Base-by-base conservation (phyloP, 2,797 vertebrate species). In the Aldrovandia affinis region DNA sequence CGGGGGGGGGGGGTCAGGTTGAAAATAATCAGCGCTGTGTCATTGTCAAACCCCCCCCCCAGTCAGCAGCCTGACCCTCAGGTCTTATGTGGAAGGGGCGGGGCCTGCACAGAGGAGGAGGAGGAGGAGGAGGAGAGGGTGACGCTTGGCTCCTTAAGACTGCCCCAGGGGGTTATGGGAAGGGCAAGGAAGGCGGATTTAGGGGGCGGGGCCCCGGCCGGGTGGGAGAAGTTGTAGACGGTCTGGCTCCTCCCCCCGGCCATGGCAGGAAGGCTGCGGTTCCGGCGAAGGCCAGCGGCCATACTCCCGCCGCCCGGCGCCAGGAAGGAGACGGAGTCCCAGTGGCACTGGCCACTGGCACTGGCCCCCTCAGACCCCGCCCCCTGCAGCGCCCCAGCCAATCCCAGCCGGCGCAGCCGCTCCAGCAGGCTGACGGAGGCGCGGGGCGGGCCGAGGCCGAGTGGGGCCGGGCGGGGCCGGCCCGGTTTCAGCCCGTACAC, bases 251-350 rank as follows among this genome's bases (percentile, higher is more conserved):
- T 93, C 33, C 96, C 91, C 18, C 94, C 95, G 3, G 97, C 96
- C 92, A 99, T 94, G 68, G 95, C 96, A 0, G 98, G 98, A 83
- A 99, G 97, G 89, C 98, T 99, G 89, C 97, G 98, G 92, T 99
- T 99, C 87, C 97, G 95, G 86, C 98, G 96, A 85, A 99, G 90
- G 30, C 97, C 97, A 25, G 96, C 95, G 92, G 99, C 84, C 73
- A 99, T 93, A 84, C 95, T 98, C 39, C 96, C 95, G 18, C 96
- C 95, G 22, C 96, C 90, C 1, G 97, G 91, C 8, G 95, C 96
- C 88, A 99, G 93, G 88, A 98, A 96, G 12, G 95, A 95, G 86
- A 96, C 87, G 0, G 97, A 95, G 70, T 96, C 96, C 88, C 94
- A 95, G 18, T 90, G 95, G n/a, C n/a, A n/a, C n/a, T n/a, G n/a